phyloP scores from a whole-genome alignment of 2,797 vertebrate genomes.

The Gambelia wislizenii region DNA sequence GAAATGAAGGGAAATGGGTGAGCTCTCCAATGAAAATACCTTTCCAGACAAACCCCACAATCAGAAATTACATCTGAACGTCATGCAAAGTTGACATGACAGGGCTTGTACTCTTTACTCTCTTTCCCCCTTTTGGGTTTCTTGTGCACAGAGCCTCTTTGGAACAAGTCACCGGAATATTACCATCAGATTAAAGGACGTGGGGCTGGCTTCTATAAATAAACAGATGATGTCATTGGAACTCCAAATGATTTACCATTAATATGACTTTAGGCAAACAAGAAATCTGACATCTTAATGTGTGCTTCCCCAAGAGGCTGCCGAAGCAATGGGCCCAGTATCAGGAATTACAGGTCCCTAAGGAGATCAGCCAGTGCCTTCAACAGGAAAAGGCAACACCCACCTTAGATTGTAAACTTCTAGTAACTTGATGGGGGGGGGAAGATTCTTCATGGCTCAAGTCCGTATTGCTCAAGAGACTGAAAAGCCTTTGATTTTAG shows the following conservation, averaged over 20 bases:
- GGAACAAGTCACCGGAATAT: neutral
- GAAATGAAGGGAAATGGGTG: neutral
- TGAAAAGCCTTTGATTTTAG: neutral
- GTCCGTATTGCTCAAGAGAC: neutral
- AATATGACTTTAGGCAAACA: neutral
- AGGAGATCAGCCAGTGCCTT: neutral
- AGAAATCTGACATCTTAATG: neutral
- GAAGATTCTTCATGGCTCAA: neutral
- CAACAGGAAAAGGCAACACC: constrained; percentile 14
- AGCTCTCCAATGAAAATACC: neutral
- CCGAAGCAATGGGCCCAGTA: neutral
- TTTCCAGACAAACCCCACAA: neutral
- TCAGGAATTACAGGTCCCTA: neutral
- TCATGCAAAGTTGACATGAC: neutral
- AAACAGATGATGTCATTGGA: constrained; percentile 5
- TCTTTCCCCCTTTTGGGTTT: neutral
- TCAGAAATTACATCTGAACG: neutral
- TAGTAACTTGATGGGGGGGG: neutral
- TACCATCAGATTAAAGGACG: neutral
- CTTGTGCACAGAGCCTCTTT: neutral
- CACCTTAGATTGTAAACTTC: constrained; percentile 9
- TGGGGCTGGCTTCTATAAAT: neutral
- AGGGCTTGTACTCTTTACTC: neutral
- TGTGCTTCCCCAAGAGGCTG: neutral
- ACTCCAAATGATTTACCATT: constrained; percentile 7